Evolutionary conservation across 64 coral and sea anemone species (phyloP).

Genomic region (Porites lutea): DNA sequence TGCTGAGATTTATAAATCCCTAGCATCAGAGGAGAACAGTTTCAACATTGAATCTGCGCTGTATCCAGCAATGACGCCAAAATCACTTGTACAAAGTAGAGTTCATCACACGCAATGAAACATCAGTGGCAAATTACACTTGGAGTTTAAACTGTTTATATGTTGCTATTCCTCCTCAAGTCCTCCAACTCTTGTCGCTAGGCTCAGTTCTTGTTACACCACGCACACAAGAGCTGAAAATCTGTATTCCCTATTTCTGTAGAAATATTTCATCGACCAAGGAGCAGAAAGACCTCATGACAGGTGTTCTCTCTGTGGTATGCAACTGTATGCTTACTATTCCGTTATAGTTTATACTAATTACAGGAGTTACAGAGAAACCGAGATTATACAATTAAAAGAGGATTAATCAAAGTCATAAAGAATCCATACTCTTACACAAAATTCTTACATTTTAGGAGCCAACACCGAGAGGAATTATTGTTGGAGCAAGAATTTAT

Average conservation of each 20-base stretch:
- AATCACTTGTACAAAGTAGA: neutral
- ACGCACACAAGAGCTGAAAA: neutral
- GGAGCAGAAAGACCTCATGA: neutral
- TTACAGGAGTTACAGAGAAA: too few relatives aligned
- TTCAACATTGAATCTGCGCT: slow-evolving; percentile 22
- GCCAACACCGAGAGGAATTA: too few relatives aligned
- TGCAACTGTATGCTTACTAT: neutral
- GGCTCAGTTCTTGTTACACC: neutral
- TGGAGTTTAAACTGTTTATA: slow-evolving; percentile 18
- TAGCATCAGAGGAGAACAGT: neutral
- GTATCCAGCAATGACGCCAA: neutral
- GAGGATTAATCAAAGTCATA: too few relatives aligned
- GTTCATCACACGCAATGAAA: neutral
- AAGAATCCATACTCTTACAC: too few relatives aligned
- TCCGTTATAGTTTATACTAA: too few relatives aligned
- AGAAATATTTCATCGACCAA: neutral
- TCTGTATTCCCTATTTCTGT: neutral
- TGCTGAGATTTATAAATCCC: neutral
- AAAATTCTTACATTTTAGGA: too few relatives aligned
- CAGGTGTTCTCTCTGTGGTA: neutral
- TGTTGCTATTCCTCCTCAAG: neutral
- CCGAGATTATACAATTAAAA: too few relatives aligned
- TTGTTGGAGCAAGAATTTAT: too few relatives aligned
- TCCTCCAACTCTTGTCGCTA: neutral
- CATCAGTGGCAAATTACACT: neutral